phyloP scores from a whole-genome alignment of 2,797 vertebrate genomes.

The Onychomys leucogaster region DNA sequence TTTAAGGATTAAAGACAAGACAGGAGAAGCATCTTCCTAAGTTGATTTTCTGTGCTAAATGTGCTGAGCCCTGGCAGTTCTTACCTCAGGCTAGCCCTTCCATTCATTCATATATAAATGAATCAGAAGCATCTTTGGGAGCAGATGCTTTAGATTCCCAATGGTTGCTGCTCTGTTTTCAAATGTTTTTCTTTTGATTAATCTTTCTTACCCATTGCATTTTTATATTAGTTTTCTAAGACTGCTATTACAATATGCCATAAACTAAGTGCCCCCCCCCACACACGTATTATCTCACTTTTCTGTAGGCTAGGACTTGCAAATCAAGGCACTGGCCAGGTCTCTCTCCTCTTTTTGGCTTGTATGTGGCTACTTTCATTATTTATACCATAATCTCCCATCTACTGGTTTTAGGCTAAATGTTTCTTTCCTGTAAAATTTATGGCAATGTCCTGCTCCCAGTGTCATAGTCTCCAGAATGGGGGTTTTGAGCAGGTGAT shows the following conservation, averaged over 20 bases:
- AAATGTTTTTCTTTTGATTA: not conserved
- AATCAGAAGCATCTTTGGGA: not conserved
- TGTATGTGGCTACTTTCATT: not conserved
- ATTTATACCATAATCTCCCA: not conserved
- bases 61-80: conserved; percentile 9
- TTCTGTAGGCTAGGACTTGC: not conserved
- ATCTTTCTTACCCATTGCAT: not conserved
- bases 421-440: not conserved
- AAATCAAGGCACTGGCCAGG: not conserved
- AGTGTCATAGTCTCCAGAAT: not conserved
- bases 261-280: not conserved
- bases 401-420: not conserved
- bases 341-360: not conserved
- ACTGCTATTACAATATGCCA: not conserved
- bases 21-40: conserved; percentile 80
- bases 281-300: not conserved
- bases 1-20: conserved; percentile 80
- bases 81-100: conserved; percentile 77
- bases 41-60: conserved; percentile 62
- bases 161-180: not conserved
- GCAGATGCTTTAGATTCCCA: not conserved
- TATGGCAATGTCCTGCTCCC: not conserved
- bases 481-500: not conserved
- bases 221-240: conserved; percentile 46
- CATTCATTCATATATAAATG: not conserved